Evolutionary conservation across 2,113 vertebrate genomes (phyloP).

Genomic region (Alosa alosa): DNA sequence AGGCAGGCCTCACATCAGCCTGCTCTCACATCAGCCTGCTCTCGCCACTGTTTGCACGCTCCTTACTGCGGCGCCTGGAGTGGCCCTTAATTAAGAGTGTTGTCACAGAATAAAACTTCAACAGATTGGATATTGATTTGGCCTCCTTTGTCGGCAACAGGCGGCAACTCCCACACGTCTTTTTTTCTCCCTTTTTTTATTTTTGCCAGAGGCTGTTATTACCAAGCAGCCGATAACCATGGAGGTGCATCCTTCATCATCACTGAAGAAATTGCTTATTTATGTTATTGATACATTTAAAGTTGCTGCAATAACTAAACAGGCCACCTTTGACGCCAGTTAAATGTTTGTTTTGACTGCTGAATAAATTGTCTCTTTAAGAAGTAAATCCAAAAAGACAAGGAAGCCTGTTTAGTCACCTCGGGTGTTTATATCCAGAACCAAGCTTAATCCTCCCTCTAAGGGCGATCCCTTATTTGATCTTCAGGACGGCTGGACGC

Average conservation of each 20-base stretch:
- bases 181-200: neutral
- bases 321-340: neutral
- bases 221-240: conserved; percentile 16
- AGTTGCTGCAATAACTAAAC: conserved; percentile 3
- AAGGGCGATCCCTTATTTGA: conserved; percentile 23
- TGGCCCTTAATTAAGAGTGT: conserved; percentile 51
- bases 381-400: conserved; percentile 18
- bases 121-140: conserved; percentile 53
- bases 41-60: conserved; percentile 10
- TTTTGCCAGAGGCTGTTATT: conserved; percentile 26
- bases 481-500: conserved; percentile 17
- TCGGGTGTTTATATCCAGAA: conserved; percentile 22
- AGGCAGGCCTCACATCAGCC: conserved; percentile 33
- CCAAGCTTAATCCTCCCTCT: conserved; percentile 25
- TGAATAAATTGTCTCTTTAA: neutral
- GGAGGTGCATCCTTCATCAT: conserved; percentile 33
- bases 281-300: neutral
- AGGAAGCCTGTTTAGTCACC: conserved; percentile 30
- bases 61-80: conserved; percentile 32
- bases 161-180: conserved; percentile 28
- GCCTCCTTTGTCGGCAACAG: conserved; percentile 38
- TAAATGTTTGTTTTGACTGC: conserved; percentile 5
- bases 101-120: conserved; percentile 47
- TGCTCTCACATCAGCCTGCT: conserved; percentile 35
- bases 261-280: conserved; percentile 20